Conservation (phyloP, 2,888 invertebrate species). For the Parnassius apollo region DNA sequence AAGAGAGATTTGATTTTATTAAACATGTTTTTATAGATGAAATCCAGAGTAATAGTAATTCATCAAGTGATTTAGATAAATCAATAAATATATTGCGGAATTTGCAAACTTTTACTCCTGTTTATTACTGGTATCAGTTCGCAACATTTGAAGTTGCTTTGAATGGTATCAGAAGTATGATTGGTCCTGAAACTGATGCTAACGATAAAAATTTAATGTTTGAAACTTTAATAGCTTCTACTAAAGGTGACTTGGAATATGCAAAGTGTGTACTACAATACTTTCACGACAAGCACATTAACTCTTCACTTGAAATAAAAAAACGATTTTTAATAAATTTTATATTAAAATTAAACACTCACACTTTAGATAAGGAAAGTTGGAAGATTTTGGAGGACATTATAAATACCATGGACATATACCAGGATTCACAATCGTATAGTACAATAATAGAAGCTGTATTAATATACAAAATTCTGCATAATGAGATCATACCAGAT, state of each 20-base stretch:
- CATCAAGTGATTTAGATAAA: slow-evolving; percentile 4
- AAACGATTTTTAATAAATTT: slow-evolving; percentile 40
- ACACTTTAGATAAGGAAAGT: slow-evolving; percentile 42
- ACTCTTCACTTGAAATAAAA: slow-evolving; percentile 37
- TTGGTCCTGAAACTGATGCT: slow-evolving; percentile 45
- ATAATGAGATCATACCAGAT: slow-evolving; percentile 41
- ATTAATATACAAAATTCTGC: slow-evolving; percentile 43
- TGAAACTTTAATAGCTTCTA: slow-evolving; percentile 38
- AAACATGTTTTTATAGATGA: slow-evolving; percentile 15
- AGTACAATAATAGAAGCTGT: slow-evolving; percentile 43
- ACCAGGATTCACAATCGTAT: slow-evolving; percentile 40
- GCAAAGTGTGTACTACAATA: slow-evolving; percentile 42
- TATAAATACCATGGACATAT: slow-evolving; percentile 44
- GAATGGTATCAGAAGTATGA: slow-evolving; percentile 38
- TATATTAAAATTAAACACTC: slow-evolving; percentile 36
- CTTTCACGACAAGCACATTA: slow-evolving; percentile 43
- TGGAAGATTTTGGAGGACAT: slow-evolving; percentile 49
- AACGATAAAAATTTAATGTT: slow-evolving; percentile 43
- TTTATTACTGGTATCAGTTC: slow-evolving; percentile 23
- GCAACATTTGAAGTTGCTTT: slow-evolving; percentile 20
- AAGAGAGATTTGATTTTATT: slow-evolving; percentile 16
- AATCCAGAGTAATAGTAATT: neutral
- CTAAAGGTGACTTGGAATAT: slow-evolving; percentile 36
- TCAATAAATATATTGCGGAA: neutral
- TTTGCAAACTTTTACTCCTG: slow-evolving; percentile 8